These are phyloP conservation scores for Muraenolepis orangiensis DNA, from an alignment of 2,797 vertebrate genomes.

Conservation along the genomic window DNA sequence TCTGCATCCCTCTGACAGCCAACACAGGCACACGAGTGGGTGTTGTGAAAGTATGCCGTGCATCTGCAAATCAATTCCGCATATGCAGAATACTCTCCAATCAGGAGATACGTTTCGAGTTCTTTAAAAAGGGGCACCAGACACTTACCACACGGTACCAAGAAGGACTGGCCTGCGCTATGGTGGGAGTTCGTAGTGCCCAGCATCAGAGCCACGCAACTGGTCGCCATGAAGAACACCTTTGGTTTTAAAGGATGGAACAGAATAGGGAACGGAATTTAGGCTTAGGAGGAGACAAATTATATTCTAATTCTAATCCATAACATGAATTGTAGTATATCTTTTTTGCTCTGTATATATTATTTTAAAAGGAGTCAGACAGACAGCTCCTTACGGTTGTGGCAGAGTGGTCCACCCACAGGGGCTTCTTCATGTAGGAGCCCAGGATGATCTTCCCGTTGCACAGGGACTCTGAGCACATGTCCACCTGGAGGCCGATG, in stretches of 20 bases:
- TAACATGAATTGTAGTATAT: no score
- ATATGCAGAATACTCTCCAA: no score
- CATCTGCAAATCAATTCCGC: no score
- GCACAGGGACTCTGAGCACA: constrained; percentile 53
- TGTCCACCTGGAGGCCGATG: constrained; percentile 63
- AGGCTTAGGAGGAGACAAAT: not conserved
- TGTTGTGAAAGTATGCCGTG: no score
- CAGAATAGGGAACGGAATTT: no score
- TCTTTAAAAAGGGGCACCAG: no score
- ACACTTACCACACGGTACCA: constrained; percentile 68
- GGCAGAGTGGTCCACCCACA: constrained; percentile 71
- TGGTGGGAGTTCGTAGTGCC: constrained; percentile 40
- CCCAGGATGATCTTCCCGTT: constrained; percentile 74
- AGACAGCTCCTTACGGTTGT: constrained; percentile 60
- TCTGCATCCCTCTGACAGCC: no score
- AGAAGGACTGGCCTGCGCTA: constrained; percentile 64
- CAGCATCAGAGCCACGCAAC: constrained; percentile 63
- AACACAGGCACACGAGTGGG: no score
- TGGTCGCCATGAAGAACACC: constrained; percentile 72
- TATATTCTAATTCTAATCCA: no score
- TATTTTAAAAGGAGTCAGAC: no score
- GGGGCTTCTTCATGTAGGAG: constrained; percentile 75
- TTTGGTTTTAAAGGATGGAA: constrained; percentile 31
- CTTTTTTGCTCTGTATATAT: no score
- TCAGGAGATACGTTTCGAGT: no score